Evolutionary conservation across 2,797 vertebrate species (phyloP).

Genomic region (Aulostomus chinensis): DNA sequence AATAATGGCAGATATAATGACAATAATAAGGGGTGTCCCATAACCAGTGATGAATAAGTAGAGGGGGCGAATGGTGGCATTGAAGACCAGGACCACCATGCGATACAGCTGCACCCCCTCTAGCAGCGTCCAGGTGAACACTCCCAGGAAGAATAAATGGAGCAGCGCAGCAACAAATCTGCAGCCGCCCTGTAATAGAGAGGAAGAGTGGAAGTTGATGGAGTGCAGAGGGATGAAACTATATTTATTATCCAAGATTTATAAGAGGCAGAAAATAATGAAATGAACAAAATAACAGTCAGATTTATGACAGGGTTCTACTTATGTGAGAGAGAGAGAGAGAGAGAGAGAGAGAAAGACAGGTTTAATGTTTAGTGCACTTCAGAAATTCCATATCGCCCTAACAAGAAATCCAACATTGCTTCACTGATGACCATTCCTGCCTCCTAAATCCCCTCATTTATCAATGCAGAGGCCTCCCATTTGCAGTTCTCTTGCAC

Average conservation of each 20-base stretch:
- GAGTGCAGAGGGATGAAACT: not conserved
- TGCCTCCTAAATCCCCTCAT: too few species aligned
- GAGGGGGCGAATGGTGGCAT: slow-evolving; percentile 72
- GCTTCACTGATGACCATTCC: too few species aligned
- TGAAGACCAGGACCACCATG: slow-evolving; percentile 89
- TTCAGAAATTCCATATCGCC: too few species aligned
- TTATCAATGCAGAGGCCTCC: not conserved
- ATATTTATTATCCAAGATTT: not conserved
- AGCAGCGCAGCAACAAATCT: slow-evolving; percentile 82
- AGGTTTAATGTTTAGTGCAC: too few species aligned
- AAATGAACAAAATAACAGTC: too few species aligned
- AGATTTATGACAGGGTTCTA: too few species aligned
- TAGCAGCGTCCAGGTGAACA: slow-evolving; percentile 89
- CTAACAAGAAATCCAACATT: too few species aligned
- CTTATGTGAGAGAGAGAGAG: too few species aligned
- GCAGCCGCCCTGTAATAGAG: slow-evolving; percentile 78
- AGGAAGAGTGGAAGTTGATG: not conserved
- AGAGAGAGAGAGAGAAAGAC: too few species aligned
- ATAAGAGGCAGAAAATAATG: too few species aligned
- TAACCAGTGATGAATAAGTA: slow-evolving; percentile 82
- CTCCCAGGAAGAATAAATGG: slow-evolving; percentile 85
- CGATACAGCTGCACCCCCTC: slow-evolving; percentile 89
- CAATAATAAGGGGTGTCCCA: slow-evolving; percentile 77
- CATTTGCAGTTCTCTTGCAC: too few species aligned
- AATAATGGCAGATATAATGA: slow-evolving; percentile 76